Conservation (phyloP, 1,140 invertebrate species). For the Helicoverpa armigera region DNA sequence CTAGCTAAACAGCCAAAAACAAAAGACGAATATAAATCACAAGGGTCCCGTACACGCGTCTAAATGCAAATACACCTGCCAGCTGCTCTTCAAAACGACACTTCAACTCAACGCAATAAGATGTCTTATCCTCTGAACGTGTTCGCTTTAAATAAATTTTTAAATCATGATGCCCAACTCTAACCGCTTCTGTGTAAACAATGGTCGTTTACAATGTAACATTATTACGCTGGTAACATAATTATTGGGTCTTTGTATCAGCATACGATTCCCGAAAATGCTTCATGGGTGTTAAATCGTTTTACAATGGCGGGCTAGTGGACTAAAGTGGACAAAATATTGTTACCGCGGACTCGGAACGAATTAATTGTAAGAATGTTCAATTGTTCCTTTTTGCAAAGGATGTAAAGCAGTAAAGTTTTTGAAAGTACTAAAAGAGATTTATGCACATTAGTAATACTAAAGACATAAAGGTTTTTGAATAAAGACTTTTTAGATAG, state of each 20-base stretch:
- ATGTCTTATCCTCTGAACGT: constrained; percentile 16
- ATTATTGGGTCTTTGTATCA: constrained; percentile 80
- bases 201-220: constrained; percentile 75
- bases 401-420: constrained; percentile 43
- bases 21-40: constrained; percentile 85
- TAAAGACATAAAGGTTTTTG: constrained; percentile 21
- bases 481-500: constrained; percentile 39
- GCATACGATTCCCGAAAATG: constrained; percentile 72
- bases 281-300: constrained; percentile 72
- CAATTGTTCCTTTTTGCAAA: constrained; percentile 59
- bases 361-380: constrained; percentile 70
- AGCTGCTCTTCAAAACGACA: constrained; percentile 31
- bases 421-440: constrained; percentile 47
- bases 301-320: constrained; percentile 63
- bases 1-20: constrained; percentile 83
- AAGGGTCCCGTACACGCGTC: constrained; percentile 67
- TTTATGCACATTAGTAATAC: constrained; percentile 32
- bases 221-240: constrained; percentile 79
- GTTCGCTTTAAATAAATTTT: constrained; percentile 16
- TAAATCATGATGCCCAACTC: constrained; percentile 44
- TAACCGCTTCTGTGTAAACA: constrained; percentile 79
- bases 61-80: constrained; percentile 64
- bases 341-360: constrained; percentile 76
- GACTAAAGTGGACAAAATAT: constrained; percentile 77
- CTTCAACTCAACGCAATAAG: constrained; percentile 50